Conservation (phyloP, 2,113 vertebrate species). For the Murina feae region DNA sequence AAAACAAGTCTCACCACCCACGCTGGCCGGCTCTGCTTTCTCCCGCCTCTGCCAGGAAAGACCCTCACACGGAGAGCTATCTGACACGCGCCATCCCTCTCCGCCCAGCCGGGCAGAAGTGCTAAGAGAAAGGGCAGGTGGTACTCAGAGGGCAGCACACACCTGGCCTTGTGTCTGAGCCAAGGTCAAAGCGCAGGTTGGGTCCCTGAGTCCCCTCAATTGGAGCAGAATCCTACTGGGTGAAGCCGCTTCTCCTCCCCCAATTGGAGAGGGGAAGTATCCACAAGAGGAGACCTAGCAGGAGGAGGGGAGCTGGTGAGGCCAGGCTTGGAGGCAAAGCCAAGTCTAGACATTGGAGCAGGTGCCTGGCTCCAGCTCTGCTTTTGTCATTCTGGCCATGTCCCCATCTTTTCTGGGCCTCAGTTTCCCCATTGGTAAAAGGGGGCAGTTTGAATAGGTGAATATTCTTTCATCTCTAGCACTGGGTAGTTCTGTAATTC, state of each 20-base stretch:
- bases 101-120: background rate
- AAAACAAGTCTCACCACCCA: background rate
- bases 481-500: background rate
- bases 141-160: background rate
- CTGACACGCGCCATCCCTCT: accelerated
- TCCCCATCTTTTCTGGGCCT: background rate
- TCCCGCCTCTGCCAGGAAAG: background rate
- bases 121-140: background rate
- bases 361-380: background rate
- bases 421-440: background rate
- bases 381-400: background rate
- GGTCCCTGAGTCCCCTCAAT: background rate
- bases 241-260: background rate
- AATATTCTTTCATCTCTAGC: background rate
- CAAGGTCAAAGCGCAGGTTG: background rate
- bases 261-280: background rate
- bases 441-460: background rate
- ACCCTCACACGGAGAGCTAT: background rate
- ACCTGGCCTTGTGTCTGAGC: background rate
- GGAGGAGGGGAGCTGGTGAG: background rate
- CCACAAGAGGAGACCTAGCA: background rate
- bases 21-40: background rate
- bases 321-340: background rate
- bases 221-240: background rate
- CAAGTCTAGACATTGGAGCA: background rate